Percentiles rank a stretch among this genome's conserved stretches.
Conservation (phyloP, 2,888 invertebrate species). For the Margaritifera margaritifera region DNA sequence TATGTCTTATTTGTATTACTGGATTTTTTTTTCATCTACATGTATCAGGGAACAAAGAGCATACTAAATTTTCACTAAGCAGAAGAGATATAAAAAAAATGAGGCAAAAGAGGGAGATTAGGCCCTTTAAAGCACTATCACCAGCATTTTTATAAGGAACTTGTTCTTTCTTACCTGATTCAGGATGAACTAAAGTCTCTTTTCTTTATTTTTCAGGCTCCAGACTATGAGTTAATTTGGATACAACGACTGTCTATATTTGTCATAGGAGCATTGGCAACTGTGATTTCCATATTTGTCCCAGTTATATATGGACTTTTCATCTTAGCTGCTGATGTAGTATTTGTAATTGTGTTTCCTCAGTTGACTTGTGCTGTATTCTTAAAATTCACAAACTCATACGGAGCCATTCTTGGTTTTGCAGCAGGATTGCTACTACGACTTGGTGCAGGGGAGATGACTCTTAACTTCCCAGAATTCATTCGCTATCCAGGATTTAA, state of each 20-base stretch:
- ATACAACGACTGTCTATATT: conserved; percentile 52
- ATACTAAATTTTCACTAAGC: no score
- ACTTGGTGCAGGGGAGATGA: conserved; percentile 89
- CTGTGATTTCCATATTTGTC: conserved; percentile 52
- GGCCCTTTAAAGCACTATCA: background rate
- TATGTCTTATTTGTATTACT: no score
- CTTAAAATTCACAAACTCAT: conserved; percentile 49
- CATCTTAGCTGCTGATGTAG: conserved; percentile 63
- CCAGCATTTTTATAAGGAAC: background rate
- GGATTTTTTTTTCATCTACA: no score
- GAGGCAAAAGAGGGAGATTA: background rate
- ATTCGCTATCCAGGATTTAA: conserved; percentile 87
- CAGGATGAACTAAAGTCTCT: no score
- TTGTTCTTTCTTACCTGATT: background rate
- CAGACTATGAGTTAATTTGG: conserved; percentile 47
- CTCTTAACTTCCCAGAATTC: conserved; percentile 86
- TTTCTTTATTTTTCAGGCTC: conserved; percentile 47
- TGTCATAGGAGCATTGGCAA: conserved; percentile 46
- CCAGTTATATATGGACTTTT: conserved; percentile 58
- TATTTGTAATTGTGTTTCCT: conserved; percentile 65
- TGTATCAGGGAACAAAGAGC: no score
- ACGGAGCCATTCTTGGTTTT: conserved; percentile 64
- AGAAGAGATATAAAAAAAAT: no score
- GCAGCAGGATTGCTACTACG: conserved; percentile 85
- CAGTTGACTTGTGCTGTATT: conserved; percentile 61